phyloP scores from a whole-genome alignment of 2,113 vertebrate genomes.

The Mustelus asterias region DNA sequence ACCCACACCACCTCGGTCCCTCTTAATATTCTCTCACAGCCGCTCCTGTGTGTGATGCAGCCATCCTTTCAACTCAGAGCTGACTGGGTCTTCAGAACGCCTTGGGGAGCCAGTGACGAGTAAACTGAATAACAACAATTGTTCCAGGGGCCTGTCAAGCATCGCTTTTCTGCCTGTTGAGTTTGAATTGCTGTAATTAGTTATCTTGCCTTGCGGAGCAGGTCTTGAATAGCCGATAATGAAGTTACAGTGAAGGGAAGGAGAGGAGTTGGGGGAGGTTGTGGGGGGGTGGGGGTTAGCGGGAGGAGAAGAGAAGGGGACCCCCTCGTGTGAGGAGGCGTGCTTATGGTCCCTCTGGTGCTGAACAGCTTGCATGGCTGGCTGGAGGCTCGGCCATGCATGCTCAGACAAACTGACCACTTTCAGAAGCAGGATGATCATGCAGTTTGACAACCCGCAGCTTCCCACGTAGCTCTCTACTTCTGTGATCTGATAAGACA shows the following conservation, averaged over 20 bases:
- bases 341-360: slow-evolving; percentile 42
- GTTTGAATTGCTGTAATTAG: slow-evolving; percentile 72
- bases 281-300: slow-evolving; percentile 45
- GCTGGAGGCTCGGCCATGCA: slow-evolving; percentile 43
- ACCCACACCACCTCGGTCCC: too few relatives aligned
- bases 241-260: slow-evolving; percentile 39
- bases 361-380: slow-evolving; percentile 45
- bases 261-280: slow-evolving; percentile 38
- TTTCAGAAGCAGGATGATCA: slow-evolving; percentile 15
- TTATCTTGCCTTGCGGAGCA: slow-evolving; percentile 49
- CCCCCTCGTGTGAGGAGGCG: neutral
- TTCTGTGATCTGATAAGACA: neutral
- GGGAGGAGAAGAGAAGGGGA: slow-evolving; percentile 40
- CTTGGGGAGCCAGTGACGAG: slow-evolving; percentile 38
- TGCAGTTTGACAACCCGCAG: slow-evolving; percentile 11
- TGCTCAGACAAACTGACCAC: neutral
- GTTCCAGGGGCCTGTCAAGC: slow-evolving; percentile 56
- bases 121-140: slow-evolving; percentile 45
- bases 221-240: slow-evolving; percentile 36
- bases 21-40: neutral
- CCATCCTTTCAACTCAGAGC: slow-evolving; percentile 6
- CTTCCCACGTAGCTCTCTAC: neutral
- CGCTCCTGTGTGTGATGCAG: neutral
- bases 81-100: neutral
- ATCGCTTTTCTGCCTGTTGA: slow-evolving; percentile 73